Evolutionary conservation across 2,113 vertebrate species (phyloP), one percentile per base, ranked within the genome.

Genomic region (Sapajus apella): DNA sequence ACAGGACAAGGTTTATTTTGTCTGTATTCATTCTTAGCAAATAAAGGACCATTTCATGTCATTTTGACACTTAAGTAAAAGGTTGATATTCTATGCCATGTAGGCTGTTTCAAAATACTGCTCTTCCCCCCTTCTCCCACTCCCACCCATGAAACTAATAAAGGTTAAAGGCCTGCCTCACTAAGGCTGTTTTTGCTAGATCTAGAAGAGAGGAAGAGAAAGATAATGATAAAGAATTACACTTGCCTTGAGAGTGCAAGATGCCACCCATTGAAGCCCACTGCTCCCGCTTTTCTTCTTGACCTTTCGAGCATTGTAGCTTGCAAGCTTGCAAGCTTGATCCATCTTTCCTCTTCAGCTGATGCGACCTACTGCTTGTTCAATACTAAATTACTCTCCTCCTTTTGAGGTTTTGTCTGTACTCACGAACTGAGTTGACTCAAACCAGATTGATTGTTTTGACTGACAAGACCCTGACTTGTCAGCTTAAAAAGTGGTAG

Each of bases 401-500:
- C 32, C 56, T 40, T 94, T 96, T 91, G 70, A 61, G 94, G 35
- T 91, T 91, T 96, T 91, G 66, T 96, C 47, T 96, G 0, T 35
- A 61, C 20, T 25, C 37, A 90, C 85, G 68, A 87, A 79, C 76
- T 0, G 1, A 50, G 77, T 76, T 91, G 96, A 93, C 94, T 68
- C 61, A 93, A 94, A 88, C 81, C 82, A 88, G 89, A 96, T 88
- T 87, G 95, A 79, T 75, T 95, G 37, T 96, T 93, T 96, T 82
- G 96, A 97, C 70, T 86, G 91, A 94, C 81, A 92, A 87, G 76
- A 91, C 43, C 64, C 35, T 80, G 52, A 80, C 81, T 93, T 92
- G 79, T 68, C 75, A 90, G 90, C 68, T 47, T 81, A 91, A 95
- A 94, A 92, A 87, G 43, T 58, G 40, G 45, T 9, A 80, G 17